Conservation (phyloP, 1,140 invertebrate genomes). For the Pygmarrhopalites habei region DNA sequence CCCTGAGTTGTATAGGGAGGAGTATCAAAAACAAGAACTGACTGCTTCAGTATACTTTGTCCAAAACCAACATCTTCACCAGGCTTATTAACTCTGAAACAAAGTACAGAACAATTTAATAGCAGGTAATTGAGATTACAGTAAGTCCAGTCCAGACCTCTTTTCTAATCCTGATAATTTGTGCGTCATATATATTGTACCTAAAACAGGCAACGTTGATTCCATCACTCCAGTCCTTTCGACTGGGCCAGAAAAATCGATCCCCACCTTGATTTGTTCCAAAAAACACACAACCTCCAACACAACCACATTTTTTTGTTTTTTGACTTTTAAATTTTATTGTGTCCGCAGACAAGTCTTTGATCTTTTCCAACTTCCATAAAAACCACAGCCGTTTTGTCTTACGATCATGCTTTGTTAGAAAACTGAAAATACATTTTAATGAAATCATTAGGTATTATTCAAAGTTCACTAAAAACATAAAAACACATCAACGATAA, state of each 20-base stretch:
- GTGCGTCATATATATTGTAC: slow-evolving; percentile 45
- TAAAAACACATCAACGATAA: no score
- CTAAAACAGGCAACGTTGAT: slow-evolving; percentile 70
- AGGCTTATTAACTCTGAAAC: slow-evolving; percentile 53
- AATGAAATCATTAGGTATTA: no score
- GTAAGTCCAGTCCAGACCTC: no score
- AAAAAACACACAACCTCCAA: slow-evolving; percentile 90
- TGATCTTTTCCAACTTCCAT: slow-evolving; percentile 57
- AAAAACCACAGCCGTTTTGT: slow-evolving; percentile 89
- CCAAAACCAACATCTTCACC: slow-evolving; percentile 75
- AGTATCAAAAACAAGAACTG: slow-evolving; percentile 82
- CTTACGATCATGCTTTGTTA: slow-evolving; percentile 79
- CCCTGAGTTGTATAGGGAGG: slow-evolving; percentile 68
- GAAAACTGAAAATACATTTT: slow-evolving; percentile 54
- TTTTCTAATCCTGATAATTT: no score
- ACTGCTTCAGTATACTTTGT: slow-evolving; percentile 82
- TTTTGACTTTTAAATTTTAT: slow-evolving; percentile 27
- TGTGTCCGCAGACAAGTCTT: slow-evolving; percentile 44
- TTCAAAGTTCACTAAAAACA: no score
- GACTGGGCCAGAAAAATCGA: slow-evolving; percentile 76
- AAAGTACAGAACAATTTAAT: no score
- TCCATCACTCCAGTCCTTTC: slow-evolving; percentile 69
- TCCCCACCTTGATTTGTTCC: slow-evolving; percentile 78
- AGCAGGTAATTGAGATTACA: no score
- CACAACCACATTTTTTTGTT: slow-evolving; percentile 83